A percentile compares a stretch with the other conserved stretches of the same genome.
phyloP scores from a whole-genome alignment of 2,888 invertebrate species.

The Diogma glabrata region DNA sequence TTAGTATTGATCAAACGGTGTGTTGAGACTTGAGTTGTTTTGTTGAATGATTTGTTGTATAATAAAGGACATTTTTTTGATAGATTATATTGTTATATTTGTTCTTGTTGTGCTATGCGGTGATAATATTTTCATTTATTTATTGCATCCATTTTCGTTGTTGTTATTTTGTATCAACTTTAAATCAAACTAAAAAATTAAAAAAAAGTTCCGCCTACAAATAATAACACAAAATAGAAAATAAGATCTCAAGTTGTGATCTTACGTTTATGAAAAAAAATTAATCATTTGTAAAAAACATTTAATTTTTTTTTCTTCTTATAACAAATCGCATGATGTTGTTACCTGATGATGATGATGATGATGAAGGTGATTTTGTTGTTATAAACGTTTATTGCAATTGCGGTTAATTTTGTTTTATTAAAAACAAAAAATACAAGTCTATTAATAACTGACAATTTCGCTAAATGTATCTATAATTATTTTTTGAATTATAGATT shows the following conservation, averaged over 20 bases:
- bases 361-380: constrained; percentile 3
- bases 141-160: no score
- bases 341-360: constrained; percentile 8
- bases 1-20: no score
- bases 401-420: constrained; percentile 1
- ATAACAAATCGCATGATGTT: constrained; percentile 8
- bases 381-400: neutral
- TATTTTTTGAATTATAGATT: constrained; percentile 8
- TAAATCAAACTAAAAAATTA: no score
- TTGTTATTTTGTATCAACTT: no score
- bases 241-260: constrained; percentile 9
- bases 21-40: no score
- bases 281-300: constrained; percentile 6
- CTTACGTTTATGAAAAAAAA: constrained; percentile 1
- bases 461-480: constrained; percentile 10
- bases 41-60: no score
- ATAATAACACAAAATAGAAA: constrained; percentile 9
- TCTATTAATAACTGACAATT: constrained; percentile 11
- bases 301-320: constrained; percentile 7
- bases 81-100: no score
- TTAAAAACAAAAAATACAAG: constrained; percentile 2
- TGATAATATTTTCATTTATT: no score
- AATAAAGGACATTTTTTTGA: no score
- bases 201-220: constrained; percentile 6
- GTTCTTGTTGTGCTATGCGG: no score